A percentile compares a stretch with the other conserved stretches of the same genome.
Conservation (phyloP, 2,888 invertebrate genomes). For the Tetheella fluctuosa region DNA sequence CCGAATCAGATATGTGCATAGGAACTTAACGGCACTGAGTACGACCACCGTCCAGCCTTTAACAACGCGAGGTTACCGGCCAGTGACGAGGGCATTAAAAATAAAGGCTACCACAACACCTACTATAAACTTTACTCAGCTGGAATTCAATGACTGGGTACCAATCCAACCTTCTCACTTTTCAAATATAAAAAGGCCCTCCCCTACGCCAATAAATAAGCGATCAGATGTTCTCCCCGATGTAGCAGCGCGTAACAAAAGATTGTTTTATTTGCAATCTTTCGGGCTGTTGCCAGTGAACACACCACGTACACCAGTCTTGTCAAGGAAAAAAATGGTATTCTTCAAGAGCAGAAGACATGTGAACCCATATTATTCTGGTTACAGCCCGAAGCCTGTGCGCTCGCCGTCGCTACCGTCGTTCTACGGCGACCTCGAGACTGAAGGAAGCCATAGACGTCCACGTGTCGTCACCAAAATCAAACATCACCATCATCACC, state of each 20-base stretch:
- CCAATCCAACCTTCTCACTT: conserved; percentile 75
- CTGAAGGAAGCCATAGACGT: conserved; percentile 55
- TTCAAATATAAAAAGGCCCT: conserved; percentile 47
- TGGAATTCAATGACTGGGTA: conserved; percentile 73
- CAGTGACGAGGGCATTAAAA: conserved; percentile 69
- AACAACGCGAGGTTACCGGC: conserved; percentile 62
- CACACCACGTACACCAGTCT: conserved; percentile 39
- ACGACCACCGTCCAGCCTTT: conserved; percentile 46
- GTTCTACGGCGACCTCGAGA: conserved; percentile 55
- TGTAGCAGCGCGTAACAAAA: conserved; percentile 45
- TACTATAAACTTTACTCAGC: conserved; percentile 50
- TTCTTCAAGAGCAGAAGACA: conserved; percentile 61
- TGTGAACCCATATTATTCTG: conserved; percentile 60
- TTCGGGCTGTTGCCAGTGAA: conserved; percentile 66
- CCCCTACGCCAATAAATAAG: conserved; percentile 49
- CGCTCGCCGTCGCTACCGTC: conserved; percentile 40
- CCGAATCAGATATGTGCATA: conserved; percentile 51
- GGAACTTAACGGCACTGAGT: conserved; percentile 39
- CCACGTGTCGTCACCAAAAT: conserved; percentile 68
- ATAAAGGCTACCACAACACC: conserved; percentile 52
- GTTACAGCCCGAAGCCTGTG: conserved; percentile 59
- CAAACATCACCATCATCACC: conserved; percentile 87
- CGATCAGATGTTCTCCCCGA: conserved; percentile 52
- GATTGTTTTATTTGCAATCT: conserved; percentile 65
- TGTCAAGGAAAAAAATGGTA: conserved; percentile 60